Percentiles rank a stretch among this genome's conserved stretches.
Evolutionary conservation across 2,113 vertebrate genomes (phyloP).

Genomic region (Polypterus senegalus): DNA sequence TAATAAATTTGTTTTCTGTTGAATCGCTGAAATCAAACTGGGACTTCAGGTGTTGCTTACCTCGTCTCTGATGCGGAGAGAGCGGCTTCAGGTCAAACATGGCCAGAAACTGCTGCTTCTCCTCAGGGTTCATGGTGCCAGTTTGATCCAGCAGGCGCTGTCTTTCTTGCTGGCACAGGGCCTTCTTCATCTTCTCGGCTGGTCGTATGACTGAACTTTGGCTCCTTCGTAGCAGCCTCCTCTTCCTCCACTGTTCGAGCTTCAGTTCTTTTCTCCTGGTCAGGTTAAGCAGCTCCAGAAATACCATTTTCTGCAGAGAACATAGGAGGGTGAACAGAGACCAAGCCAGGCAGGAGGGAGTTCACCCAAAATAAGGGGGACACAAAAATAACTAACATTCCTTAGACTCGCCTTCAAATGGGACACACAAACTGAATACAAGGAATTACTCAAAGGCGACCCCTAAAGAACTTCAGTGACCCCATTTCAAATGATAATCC

Average conservation of each 20-base stretch:
- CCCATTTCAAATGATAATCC: neutral
- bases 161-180: neutral
- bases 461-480: neutral
- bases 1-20: neutral
- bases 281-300: conserved; percentile 3
- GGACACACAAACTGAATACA: too few species aligned
- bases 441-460: neutral
- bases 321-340: neutral
- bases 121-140: conserved; percentile 4
- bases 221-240: neutral
- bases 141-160: conserved; percentile 1
- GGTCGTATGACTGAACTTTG: neutral
- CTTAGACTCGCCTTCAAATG: neutral
- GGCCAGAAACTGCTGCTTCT: conserved; percentile 14
- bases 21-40: neutral
- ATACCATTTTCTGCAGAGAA: conserved; percentile 5
- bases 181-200: neutral
- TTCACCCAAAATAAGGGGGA: neutral
- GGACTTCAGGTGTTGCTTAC: neutral
- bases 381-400: neutral
- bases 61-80: neutral
- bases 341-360: too few species aligned
- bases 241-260: conserved; percentile 1
- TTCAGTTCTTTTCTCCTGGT: conserved; percentile 4
- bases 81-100: conserved; percentile 10